Evolutionary conservation across 2,797 vertebrate species (phyloP).

Genomic region (Pterois miles): DNA sequence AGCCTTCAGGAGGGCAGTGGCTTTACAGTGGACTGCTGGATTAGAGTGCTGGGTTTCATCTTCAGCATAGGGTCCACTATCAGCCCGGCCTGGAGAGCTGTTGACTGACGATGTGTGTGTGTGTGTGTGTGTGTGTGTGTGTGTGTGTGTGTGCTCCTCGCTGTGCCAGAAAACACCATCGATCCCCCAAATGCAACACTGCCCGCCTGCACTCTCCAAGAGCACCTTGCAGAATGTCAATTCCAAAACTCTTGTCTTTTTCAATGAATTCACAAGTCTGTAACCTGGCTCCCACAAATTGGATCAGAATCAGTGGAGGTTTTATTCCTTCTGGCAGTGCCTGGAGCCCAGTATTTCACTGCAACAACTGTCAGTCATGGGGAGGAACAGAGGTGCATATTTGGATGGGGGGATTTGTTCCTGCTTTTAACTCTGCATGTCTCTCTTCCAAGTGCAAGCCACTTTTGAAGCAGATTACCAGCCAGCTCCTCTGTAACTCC

Average conservation of each 20-base stretch:
- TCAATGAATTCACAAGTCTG: constrained; percentile 67
- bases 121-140: constrained; percentile 7
- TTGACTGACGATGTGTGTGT: constrained; percentile 32
- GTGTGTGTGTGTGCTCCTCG: neutral
- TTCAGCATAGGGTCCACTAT: constrained; percentile 26
- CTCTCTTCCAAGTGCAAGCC: constrained; percentile 43
- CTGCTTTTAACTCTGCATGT: constrained; percentile 66
- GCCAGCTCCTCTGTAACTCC: constrained; percentile 38
- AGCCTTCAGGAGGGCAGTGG: constrained; percentile 27
- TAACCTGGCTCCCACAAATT: constrained; percentile 74
- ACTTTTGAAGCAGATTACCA: constrained; percentile 67
- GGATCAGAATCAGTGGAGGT: constrained; percentile 76
- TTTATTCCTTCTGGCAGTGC: constrained; percentile 76
- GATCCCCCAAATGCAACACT: constrained; percentile 65
- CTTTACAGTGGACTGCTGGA: constrained; percentile 38
- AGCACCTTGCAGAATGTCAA: constrained; percentile 69
- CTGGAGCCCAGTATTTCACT: constrained; percentile 68
- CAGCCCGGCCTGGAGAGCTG: constrained; percentile 25
- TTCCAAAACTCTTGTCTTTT: constrained; percentile 71
- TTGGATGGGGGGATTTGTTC: constrained; percentile 58
- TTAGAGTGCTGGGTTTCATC: constrained; percentile 58
- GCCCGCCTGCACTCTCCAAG: constrained; percentile 39
- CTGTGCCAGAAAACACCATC: constrained; percentile 57
- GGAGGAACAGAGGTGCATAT: constrained; percentile 52
- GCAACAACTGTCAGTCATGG: constrained; percentile 67